Base-by-base conservation (phyloP, 2,113 vertebrate genomes). In the Hydrochoerus hydrochaeris region DNA sequence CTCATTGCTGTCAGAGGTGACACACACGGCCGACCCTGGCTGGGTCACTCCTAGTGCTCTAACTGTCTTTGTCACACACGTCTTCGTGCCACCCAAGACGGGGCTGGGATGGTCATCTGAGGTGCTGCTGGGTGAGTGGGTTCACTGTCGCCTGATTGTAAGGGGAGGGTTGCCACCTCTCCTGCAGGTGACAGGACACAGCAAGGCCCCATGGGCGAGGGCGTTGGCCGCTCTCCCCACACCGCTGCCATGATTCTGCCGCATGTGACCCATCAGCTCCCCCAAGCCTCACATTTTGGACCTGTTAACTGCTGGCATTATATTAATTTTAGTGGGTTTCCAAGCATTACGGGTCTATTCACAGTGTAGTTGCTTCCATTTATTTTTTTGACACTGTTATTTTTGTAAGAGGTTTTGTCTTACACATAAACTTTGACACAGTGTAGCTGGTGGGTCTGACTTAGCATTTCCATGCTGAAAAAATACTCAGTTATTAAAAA, bases 401-500 rank as follows among this genome's bases (percentile, higher is more conserved):
- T 85, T 93, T 91, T 73, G 5, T 86, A 54, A 73, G 38, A 38
- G 35, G 10, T 49, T 90, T 35, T 17, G 5, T 44, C 60, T 5
- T 62, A 0, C 44, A 5, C 80, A 24, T 78, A 85, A 91, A 69
- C 24, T 46, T 19, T 62, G 89, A 90, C 58, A 52, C 10, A 13
- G 7, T 85, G 32, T 38, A 85, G 38, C 46, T 96, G 35, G 81
- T 88, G 20, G 71, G 46, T 82, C 60, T 57, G 62, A 49, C 16
- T 71, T 83, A 91, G 41, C 20, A 67, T 91, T 94, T 92, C 9
- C n/a, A 4, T 65, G 57, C 38, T 80, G 57, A 80, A 69, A 85
- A n/a, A 81, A 67, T 91, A 44, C 26, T 87, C 91, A 60, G 63
- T 83, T 92, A 35, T 86, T 92, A 58, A 93, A 86, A 90, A 95